Conservation (phyloP, 1,140 invertebrate genomes). For the Mamestra configurata region DNA sequence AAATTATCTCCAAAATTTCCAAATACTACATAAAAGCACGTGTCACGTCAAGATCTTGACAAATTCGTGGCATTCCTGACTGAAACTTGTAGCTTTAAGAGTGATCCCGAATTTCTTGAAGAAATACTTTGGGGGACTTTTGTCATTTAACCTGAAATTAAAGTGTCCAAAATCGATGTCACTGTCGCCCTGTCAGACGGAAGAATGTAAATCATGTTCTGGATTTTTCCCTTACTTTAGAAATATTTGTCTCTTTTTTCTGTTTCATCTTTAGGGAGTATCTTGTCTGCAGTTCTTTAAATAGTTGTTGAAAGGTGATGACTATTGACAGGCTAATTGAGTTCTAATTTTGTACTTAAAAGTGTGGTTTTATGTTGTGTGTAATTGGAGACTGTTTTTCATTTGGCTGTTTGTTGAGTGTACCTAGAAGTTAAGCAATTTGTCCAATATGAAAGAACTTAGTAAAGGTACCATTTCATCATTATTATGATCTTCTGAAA, state of each 20-base stretch:
- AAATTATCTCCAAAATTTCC: conserved; percentile 13
- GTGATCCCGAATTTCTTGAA: conserved; percentile 21
- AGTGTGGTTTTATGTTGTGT: conserved; percentile 15
- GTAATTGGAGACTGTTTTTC: conserved; percentile 11
- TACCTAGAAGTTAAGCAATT: background rate
- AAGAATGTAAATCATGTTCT: conserved; percentile 68
- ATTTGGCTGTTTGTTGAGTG: background rate
- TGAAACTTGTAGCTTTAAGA: conserved; percentile 50
- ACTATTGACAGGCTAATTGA: conserved; percentile 69
- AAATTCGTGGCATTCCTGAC: conserved; percentile 51
- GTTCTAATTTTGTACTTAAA: conserved; percentile 71
- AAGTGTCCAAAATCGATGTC: conserved; percentile 81
- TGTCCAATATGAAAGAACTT: background rate
- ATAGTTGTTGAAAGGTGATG: conserved; percentile 63
- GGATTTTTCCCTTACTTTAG: conserved; percentile 65
- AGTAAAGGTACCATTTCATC: too few species aligned
- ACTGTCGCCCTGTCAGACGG: conserved; percentile 64
- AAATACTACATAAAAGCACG: conserved; percentile 41
- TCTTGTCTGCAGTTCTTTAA: conserved; percentile 61
- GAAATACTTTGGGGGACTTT: conserved; percentile 73
- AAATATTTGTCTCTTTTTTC: conserved; percentile 19
- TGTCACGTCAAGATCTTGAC: conserved; percentile 46
- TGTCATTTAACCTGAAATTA: conserved; percentile 82
- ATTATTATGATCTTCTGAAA: too few species aligned
- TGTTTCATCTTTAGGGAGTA: conserved; percentile 52